Evolutionary conservation across 2,113 vertebrate species (phyloP).

Genomic region (Boleophthalmus pectinirostris): DNA sequence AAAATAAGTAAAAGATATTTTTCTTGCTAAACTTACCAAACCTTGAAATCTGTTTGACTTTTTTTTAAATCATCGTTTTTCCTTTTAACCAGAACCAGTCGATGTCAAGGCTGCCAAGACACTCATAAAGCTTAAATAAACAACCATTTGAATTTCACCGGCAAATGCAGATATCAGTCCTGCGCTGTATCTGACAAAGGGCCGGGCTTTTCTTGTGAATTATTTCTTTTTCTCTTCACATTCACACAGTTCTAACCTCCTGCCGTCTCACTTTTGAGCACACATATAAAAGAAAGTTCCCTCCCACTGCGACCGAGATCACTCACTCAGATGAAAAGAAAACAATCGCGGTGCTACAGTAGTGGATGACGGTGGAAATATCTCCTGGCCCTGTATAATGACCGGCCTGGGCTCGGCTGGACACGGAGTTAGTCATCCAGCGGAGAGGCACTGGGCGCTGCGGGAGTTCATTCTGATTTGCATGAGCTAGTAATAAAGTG

Average conservation of each 20-base stretch:
- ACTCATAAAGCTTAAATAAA: constrained; percentile 13
- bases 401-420: constrained; percentile 48
- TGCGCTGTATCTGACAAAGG: constrained; percentile 32
- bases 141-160: constrained; percentile 40
- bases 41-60: neutral
- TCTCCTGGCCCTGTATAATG: constrained; percentile 42
- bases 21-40: neutral
- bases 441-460: constrained; percentile 37
- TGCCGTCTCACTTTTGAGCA: constrained; percentile 41
- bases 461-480: constrained; percentile 55
- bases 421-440: constrained; percentile 49
- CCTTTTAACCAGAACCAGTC: constrained; percentile 2
- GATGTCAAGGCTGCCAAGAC: neutral
- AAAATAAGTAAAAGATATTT: neutral
- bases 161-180: constrained; percentile 31
- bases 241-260: constrained; percentile 25
- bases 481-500: constrained; percentile 55
- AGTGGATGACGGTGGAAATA: constrained; percentile 33
- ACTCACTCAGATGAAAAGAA: constrained; percentile 61
- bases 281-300: constrained; percentile 48
- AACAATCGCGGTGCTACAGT: constrained; percentile 56
- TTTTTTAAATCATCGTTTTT: neutral
- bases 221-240: constrained; percentile 17
- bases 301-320: constrained; percentile 40
- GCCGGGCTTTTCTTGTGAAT: constrained; percentile 43